phyloP scores from a whole-genome alignment of 2,888 invertebrate genomes.

The Sceliomorpha sp. region DNA sequence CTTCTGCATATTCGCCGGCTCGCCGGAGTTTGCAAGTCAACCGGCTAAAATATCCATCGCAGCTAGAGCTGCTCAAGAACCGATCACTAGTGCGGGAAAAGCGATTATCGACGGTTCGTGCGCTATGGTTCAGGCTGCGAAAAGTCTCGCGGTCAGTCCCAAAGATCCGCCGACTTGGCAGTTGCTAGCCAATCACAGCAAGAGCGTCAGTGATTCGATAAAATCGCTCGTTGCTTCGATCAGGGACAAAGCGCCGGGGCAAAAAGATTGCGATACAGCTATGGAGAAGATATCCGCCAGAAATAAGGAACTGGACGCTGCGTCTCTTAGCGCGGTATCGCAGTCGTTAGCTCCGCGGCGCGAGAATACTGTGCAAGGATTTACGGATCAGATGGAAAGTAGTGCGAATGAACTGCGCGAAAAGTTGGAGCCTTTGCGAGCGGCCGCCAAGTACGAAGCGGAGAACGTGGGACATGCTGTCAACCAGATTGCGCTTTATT shows the following conservation, averaged over 20 bases:
- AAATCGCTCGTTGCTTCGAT: constrained; percentile 96
- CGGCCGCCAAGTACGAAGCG: constrained; percentile 93
- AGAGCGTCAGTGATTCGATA: constrained; percentile 97
- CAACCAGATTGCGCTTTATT: constrained; percentile 88
- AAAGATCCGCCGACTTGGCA: constrained; percentile 97
- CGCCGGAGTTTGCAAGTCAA: constrained; percentile 95
- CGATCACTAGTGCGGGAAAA: constrained; percentile 91
- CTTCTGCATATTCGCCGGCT: constrained; percentile 92
- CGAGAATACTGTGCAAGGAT: constrained; percentile 88
- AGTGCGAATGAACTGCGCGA: constrained; percentile 91
- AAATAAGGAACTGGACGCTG: constrained; percentile 91
- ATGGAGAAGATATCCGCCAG: constrained; percentile 88
- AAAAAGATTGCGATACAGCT: constrained; percentile 94
- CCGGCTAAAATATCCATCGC: constrained; percentile 94
- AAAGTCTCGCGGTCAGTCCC: constrained; percentile 92
- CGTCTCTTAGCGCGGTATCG: constrained; percentile 92
- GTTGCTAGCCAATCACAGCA: constrained; percentile 94
- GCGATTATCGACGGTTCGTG: constrained; percentile 91
- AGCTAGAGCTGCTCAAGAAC: constrained; percentile 91
- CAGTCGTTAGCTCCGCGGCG: constrained; percentile 87
- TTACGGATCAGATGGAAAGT: constrained; percentile 89
- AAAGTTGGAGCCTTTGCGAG: constrained; percentile 90
- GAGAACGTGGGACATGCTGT: constrained; percentile 96
- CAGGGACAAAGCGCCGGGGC: constrained; percentile 97
- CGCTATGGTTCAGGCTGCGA: constrained; percentile 94